These are phyloP conservation scores for Hyperoplus immaculatus DNA, from an alignment of 2,797 vertebrate genomes.

Conservation along the genomic window DNA sequence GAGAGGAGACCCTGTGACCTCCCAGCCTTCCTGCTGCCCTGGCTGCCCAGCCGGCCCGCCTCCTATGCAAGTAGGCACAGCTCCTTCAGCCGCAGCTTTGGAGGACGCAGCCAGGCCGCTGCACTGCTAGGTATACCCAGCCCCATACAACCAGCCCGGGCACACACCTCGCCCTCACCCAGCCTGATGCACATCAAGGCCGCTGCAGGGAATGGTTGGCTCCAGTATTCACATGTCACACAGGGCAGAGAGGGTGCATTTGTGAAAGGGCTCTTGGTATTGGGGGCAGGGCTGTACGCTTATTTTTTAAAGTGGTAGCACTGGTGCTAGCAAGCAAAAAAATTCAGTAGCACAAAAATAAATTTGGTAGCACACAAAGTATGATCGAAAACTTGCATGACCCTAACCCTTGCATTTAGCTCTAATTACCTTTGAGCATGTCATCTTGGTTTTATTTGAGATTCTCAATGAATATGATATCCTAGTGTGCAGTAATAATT, in stretches of 20 bases:
- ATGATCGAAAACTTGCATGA: too few species aligned
- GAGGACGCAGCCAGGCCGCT: constrained; percentile 98
- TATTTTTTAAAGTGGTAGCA: too few species aligned
- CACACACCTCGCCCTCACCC: constrained; percentile 38
- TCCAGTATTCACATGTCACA: constrained; percentile 38
- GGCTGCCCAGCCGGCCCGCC: constrained; percentile 96
- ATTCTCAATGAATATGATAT: too few species aligned
- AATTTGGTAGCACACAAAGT: too few species aligned
- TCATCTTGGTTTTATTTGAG: too few species aligned
- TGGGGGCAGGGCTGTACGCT: too few species aligned
- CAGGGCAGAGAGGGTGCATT: neutral
- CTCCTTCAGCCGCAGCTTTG: constrained; percentile 99
- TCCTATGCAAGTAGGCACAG: constrained; percentile 99
- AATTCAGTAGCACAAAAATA: too few species aligned
- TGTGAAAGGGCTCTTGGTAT: constrained; percentile 1
- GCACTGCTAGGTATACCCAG: constrained; percentile 94
- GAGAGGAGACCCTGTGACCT: constrained; percentile 95
- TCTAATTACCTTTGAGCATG: too few species aligned
- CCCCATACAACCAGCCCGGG: constrained; percentile 50
- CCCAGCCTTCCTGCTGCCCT: constrained; percentile 94
- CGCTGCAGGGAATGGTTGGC: constrained; percentile 7
- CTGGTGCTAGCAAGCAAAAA: too few species aligned
- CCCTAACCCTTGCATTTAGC: too few species aligned
- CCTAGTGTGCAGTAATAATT: too few species aligned
- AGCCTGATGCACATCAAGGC: constrained; percentile 36